A percentile compares a stretch with the other conserved stretches of the same genome.
phyloP scores from a whole-genome alignment of 2,797 vertebrate species.

The Chelidonichthys spinosus region DNA sequence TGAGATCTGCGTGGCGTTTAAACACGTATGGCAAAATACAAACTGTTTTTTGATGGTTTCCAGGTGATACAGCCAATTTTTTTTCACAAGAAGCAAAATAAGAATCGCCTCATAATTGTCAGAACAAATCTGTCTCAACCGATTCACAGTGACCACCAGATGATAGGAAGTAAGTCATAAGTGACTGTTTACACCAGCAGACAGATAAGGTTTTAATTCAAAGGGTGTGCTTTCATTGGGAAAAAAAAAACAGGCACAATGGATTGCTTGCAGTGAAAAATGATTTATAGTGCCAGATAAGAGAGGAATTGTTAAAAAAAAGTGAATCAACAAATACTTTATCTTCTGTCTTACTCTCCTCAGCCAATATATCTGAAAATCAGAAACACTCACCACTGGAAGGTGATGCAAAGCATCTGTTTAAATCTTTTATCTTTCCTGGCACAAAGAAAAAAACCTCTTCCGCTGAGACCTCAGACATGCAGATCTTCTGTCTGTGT shows the following conservation, averaged over 20 bases:
- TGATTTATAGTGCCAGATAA: slow-evolving; percentile 40
- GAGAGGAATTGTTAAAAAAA: not conserved
- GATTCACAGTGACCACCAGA: slow-evolving; percentile 23
- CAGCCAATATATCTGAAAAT: slow-evolving; percentile 45
- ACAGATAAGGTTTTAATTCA: slow-evolving; percentile 59
- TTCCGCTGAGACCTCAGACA: slow-evolving; percentile 14
- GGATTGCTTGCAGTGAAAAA: slow-evolving; percentile 37
- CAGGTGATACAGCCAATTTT: not conserved
- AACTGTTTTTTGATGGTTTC: not conserved
- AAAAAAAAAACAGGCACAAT: slow-evolving; percentile 32
- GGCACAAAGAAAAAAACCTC: slow-evolving; percentile 8
- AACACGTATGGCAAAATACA: not conserved
- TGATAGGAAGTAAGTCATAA: slow-evolving; percentile 53
- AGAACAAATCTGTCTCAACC: not conserved
- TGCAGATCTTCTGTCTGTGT: slow-evolving; percentile 3
- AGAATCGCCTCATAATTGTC: not conserved
- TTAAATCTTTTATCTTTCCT: slow-evolving; percentile 48
- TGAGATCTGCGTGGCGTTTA: not conserved
- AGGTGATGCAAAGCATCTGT: slow-evolving; percentile 54
- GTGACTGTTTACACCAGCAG: slow-evolving; percentile 59
- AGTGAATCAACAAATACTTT: slow-evolving; percentile 43
- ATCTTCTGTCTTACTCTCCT: slow-evolving; percentile 44
- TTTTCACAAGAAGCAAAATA: slow-evolving; percentile 3
- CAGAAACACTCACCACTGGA: slow-evolving; percentile 47
- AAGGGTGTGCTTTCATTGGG: slow-evolving; percentile 55